Evolutionary conservation across 1,140 invertebrate species (phyloP), one percentile per base, ranked within the genome.

Genomic region (Drosophila mojavensis): DNA sequence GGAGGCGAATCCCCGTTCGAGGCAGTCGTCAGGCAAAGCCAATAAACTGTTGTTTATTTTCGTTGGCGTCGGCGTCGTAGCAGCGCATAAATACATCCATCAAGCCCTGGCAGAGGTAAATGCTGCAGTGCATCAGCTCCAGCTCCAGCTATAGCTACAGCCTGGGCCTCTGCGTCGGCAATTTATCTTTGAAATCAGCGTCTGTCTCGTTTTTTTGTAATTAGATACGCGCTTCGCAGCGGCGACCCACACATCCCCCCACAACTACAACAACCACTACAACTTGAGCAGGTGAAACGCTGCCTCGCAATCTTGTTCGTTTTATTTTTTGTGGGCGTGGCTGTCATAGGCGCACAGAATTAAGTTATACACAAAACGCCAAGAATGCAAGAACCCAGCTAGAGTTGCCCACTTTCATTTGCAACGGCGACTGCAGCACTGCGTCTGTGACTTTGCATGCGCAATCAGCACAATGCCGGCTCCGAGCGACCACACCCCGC

Each of bases 181-280:
- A 88, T 85, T 85, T 85, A 85, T 85, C 84, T 88, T 88, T 88
- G 84, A 88, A 88, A 88, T 88, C 84, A 88, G 84, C 80, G 78
- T 70, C 69, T 77, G 68, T 75, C 76, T 86, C 62, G 75, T 56
- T 72, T 72, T 75, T 78, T 85, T 89, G 84, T 88, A 88, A 88
- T 88, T 89, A 88, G 84, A 88, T 88, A 88, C 84, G 84, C 84
- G 74, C 74, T 58, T 64, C 45, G 68, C 20, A 63, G 50, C 48
- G n/a, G 54, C 74, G 63, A 72, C 69, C 63, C 64, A 71, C 60
- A 76, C 66, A 58, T 24, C 64, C 47, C 30, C 28, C 45, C 43
- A 24, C 53, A 61, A 50, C 55, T 41, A 36, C 33, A 66, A 28
- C 51, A 55, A 33, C 3, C 20, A 17, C 59, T 53, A 20, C 53